Base-by-base conservation (phyloP, 2,113 vertebrate genomes). In the Indicator maculatus region DNA sequence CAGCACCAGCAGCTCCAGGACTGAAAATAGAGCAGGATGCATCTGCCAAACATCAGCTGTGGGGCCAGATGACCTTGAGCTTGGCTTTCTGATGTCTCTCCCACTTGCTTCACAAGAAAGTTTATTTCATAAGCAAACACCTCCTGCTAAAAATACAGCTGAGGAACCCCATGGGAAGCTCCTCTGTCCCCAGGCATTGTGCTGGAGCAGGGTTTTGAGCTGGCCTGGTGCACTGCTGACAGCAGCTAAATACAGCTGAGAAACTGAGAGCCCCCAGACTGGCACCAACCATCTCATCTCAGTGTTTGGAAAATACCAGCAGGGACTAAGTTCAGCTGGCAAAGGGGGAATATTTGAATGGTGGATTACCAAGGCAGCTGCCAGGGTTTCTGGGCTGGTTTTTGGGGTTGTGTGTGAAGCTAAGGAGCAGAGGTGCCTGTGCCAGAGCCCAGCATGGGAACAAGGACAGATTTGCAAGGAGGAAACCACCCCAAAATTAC, bases 131-230 rank as follows among this genome's bases (percentile, higher is more conserved):
- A 98, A 98, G 95, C 95, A 97, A 93, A 96, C 94, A 8, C 70
- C 93, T 96, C 52, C 88, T 88, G 72, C 59, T 84, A 63, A 94
- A 97, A 98, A 98, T 73, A 98, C 97, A 98, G 97, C 97, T 97
- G 97, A 86, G 59, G 64, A 85, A 38, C 6, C 18, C 36, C 4
- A 2, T 1, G 50, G 76, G 60, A 81, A 53, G 21, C 69, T 53
- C 58, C 41, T 30, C 47, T 21, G 58, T 61, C 12, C 59, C 44
- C 41, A 5, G 70, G 85, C 76, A 69, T 91, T 95, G 91, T 95
- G 73, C 50, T 77, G 45, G 1, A 21, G n/a, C 7, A 0, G 1
- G 47, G 44, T 19, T 44, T 30, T 45, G 56, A 33, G 79, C 39
- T 80, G 84, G 47, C 4, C 1, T 53, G 61, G 69, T 67, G 71